Percentiles rank a stretch among this genome's conserved stretches.
phyloP scores from a whole-genome alignment of 2,888 invertebrate species.

The Aporophyla lueneburgensis region DNA sequence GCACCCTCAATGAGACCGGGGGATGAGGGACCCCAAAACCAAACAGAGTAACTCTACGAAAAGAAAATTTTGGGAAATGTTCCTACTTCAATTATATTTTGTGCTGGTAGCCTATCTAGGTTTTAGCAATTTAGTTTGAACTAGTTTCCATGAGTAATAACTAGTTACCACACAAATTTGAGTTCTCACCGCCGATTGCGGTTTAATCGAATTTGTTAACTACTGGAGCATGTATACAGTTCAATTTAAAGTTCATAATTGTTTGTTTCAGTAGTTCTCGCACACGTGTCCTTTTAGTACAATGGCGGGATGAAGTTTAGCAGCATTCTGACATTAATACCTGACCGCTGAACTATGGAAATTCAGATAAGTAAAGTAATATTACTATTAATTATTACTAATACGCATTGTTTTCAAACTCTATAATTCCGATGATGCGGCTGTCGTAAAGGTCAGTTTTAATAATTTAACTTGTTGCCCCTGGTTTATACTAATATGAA shows the following conservation, averaged over 20 bases:
- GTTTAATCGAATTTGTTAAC: constrained; percentile 15
- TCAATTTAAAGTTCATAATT: constrained; percentile 29
- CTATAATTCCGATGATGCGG: neutral
- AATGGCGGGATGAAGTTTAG: constrained; percentile 5
- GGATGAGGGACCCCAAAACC: constrained; percentile 61
- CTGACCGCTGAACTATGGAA: constrained; percentile 11
- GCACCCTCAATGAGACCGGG: constrained; percentile 84
- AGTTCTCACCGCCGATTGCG: neutral
- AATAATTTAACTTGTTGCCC: neutral
- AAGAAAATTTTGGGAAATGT: constrained; percentile 1
- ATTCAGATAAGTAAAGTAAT: constrained; percentile 23
- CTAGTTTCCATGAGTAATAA: constrained; percentile 11
- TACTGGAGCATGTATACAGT: neutral
- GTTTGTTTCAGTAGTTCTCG: constrained; percentile 21
- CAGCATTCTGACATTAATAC: constrained; percentile 10
- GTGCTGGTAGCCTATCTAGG: neutral
- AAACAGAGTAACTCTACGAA: constrained; percentile 39
- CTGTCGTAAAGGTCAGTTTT: constrained; percentile 1
- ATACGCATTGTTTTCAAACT: constrained; percentile 14
- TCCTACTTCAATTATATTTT: neutral
- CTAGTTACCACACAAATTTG: neutral
- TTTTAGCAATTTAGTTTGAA: neutral
- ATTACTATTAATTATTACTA: no score
- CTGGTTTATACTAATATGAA: neutral
- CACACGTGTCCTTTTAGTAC: constrained; percentile 18